Base-by-base conservation (phyloP, 2,113 vertebrate species). In the Leptobrachium leishanense region DNA sequence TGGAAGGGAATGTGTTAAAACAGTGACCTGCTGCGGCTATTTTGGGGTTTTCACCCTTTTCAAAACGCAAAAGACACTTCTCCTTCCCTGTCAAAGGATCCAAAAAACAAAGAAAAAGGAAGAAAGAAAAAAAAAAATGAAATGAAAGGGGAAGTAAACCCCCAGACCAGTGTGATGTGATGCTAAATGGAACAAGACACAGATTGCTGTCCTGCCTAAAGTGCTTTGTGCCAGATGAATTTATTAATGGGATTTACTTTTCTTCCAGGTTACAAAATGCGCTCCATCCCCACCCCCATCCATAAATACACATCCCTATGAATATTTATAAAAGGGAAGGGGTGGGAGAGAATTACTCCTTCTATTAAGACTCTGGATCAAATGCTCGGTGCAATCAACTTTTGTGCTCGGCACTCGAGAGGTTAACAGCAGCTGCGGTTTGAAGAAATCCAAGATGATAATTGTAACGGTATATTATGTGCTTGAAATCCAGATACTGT, bases 241-340 rank as follows among this genome's bases (percentile, higher is more conserved):
- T 88, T 91, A 91, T 88, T 90, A 91, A 89, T 86, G 84, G 82
- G 73, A 84, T 87, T 85, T 90, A 87, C 57, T 73, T 73, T 73
- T 72, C 54, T 88, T 87, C 82, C 86, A 88, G 82, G 86, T 88
- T 86, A 85, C 83, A 83, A 43, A 89, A 88, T 85, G 83, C 87
- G 85, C 84, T 85, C 88, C 88, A 87, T 85, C 87, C 89, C 83
- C 87, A 83, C 42, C 12, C 73, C 6, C 15, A 15, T 4, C 55
- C 10, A 12, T 50, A 43, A 41, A 74, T 57, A 69, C 76, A 65
- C 31, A 41, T 50, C 40, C 15, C 88, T 86, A 92, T 91, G 89
- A 91, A 93, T 92, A 90, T 91, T 92, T 88, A 92, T 83, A 76
- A 86, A 74, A 72, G 83, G 86, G 64, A 66, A 41, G 63, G 13